Conservation (phyloP, 2,797 vertebrate genomes). For the Dendrocincla fuliginosa region DNA sequence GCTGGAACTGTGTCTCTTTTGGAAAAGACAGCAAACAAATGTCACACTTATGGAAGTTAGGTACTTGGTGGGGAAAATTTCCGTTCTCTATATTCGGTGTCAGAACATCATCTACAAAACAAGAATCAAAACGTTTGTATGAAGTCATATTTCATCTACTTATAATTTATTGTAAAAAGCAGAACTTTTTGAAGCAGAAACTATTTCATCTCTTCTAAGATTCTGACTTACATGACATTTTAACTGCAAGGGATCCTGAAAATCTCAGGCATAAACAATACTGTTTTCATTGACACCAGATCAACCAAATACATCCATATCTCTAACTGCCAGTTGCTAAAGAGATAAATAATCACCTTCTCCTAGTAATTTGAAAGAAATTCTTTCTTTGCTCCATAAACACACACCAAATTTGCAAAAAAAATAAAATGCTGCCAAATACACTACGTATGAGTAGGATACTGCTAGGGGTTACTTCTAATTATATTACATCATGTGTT, state of each 20-base stretch:
- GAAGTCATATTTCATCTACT: background rate
- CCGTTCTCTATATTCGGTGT: slow-evolving; percentile 74
- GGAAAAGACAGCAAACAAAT: slow-evolving; percentile 89
- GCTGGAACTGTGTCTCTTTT: slow-evolving; percentile 92
- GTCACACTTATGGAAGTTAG: slow-evolving; percentile 87
- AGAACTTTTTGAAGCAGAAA: background rate
- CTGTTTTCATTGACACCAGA: background rate
- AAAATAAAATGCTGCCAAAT: background rate
- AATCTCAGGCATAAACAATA: background rate
- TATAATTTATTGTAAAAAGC: background rate
- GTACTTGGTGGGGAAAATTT: slow-evolving; percentile 79
- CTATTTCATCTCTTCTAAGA: background rate
- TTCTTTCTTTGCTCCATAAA: background rate
- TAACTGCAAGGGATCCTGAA: background rate
- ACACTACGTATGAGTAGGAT: background rate
- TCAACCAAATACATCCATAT: background rate
- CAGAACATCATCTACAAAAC: slow-evolving; percentile 80
- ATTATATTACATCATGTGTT: background rate
- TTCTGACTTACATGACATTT: background rate
- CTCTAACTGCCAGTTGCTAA: background rate
- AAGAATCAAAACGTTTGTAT: slow-evolving; percentile 4
- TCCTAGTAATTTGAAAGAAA: background rate
- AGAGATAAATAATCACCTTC: background rate
- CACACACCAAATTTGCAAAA: background rate
- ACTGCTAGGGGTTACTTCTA: background rate